These are phyloP conservation scores for Lycodopsis pacificus DNA, from an alignment of 2,797 vertebrate genomes.

Conservation along the genomic window DNA sequence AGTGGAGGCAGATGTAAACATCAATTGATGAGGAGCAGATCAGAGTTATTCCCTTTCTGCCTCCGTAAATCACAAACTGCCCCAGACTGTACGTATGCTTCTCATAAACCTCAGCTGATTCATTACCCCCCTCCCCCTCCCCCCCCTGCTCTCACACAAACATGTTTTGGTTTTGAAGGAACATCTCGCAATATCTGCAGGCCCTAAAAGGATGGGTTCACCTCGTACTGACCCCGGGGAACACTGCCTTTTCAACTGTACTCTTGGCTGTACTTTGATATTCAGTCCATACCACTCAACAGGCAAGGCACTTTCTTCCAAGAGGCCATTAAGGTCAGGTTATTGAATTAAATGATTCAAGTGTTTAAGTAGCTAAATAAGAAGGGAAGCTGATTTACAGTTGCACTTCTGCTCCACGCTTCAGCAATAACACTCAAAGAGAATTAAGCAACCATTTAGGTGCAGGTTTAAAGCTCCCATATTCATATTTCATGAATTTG, in stretches of 20 bases:
- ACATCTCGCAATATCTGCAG: slow-evolving; percentile 34
- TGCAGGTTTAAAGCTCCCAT: slow-evolving; percentile 56
- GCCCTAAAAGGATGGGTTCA: slow-evolving; percentile 50
- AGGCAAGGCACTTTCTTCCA: slow-evolving; percentile 10
- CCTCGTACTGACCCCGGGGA: slow-evolving; percentile 3
- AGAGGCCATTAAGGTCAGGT: not conserved
- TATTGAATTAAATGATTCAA: slow-evolving; percentile 29
- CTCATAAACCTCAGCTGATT: slow-evolving; percentile 66
- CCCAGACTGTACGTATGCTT: slow-evolving; percentile 51
- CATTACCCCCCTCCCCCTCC: slow-evolving; percentile 16
- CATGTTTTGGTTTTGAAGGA: slow-evolving; percentile 49
- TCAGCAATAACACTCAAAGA: slow-evolving; percentile 34
- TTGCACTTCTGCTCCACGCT: not conserved
- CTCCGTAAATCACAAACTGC: slow-evolving; percentile 38
- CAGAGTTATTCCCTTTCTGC: slow-evolving; percentile 12
- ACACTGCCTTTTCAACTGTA: slow-evolving; percentile 7
- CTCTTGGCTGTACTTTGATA: not conserved
- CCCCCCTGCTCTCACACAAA: slow-evolving; percentile 26
- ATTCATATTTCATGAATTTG: slow-evolving; percentile 51
- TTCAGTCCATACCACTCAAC: not conserved
- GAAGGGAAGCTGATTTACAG: slow-evolving; percentile 36
- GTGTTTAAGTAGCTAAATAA: slow-evolving; percentile 23
- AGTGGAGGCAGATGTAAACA: slow-evolving; percentile 42
- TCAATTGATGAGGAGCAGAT: slow-evolving; percentile 55
- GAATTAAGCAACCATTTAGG: slow-evolving; percentile 36